Evolutionary conservation across 2,888 invertebrate species (phyloP), one percentile per base, ranked within the genome.

Genomic region (Fabriciana adippe): DNA sequence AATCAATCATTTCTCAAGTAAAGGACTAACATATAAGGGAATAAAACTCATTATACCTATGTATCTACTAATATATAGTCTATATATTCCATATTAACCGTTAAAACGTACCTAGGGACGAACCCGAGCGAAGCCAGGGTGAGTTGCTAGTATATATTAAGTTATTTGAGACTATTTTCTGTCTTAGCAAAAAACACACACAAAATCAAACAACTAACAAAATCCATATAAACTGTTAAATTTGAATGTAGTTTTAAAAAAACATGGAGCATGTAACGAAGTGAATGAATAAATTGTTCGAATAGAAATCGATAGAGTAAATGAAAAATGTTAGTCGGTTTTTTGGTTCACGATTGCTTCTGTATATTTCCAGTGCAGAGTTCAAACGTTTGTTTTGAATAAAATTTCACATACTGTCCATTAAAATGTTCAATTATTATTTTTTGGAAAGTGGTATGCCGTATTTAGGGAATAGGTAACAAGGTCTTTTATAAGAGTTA

Each of bases 251-350:
- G 57, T 53, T 26, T n/a, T 54, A 15, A 56, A 26, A 59, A 26
- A 59, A 66, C 45, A 45, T n/a, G 45, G 13, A 31, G 47, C 64
- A 16, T 45, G 45, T 57, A 59, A 60, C 48, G 35, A 53, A 54
- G n/a, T 54, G 55, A 48, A 60, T 60, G 55, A 62, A 45, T 62
- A 54, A 66, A 66, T 60, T 59, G 31, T 21, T 55, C 48, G 13
- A 53, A 48, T 54, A 47, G 54, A 45, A 48, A 55, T 55, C 48
- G 54, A 66, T 59, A 57, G 45, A 47, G 26, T 53, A 18, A 66
- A 66, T 60, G 31, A 35, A 66, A 60, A 55, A 60, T 31, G 14
- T 21, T 54, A 16, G 59, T 35, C 47, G 53, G 16, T 31, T 65
- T 53, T 60, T 60, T 63, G 21, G 57, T 59, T 65, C 53, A 65